Evolutionary conservation across 1,140 invertebrate species (phyloP), one percentile per base, ranked within the genome.

Genomic region (Eubasilissa regina): DNA sequence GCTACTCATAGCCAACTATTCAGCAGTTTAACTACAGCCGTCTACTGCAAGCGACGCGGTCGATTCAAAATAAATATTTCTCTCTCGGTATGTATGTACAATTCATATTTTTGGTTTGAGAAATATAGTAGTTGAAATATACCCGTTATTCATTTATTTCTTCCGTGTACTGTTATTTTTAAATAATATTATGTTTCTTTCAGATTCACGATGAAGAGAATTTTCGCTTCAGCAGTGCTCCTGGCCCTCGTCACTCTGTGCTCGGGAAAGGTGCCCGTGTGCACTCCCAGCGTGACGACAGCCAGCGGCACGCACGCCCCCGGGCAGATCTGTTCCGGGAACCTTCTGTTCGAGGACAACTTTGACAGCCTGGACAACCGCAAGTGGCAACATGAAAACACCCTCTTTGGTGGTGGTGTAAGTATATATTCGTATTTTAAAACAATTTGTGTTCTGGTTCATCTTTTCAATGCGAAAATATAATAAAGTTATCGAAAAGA

Each of bases 311-410:
- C 85, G 4, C 84, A 86, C 74, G 88, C 88, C 0, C 88, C 87
- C 0, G 44, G n/a, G 8, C 85, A 84, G 56, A 82, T 90, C 25
- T 91, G 91, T 81, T 86, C 89, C 0, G 91, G 91, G 9, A 87
- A 87, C 8, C 79, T 94, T 10, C 91, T 94, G 81, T 93, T 94
- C 81, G 86, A 92, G 70, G 93, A 94, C 51, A 88, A 93, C 21
- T 94, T 94, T 84, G 87, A 92, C 48, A 85, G 83, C 17, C 87
- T 94, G 1, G 89, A 93, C 82, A 84, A 91, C 9, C 85, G 90
- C 75, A 91, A 88, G 62, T 94, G 93, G 93, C 88, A 92, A 83
- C 93, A 94, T 84, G 93, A 94, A 85, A 90, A 91, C 60, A 94
- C 93, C 0, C 86, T 93, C n/a, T 86, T 89, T 15, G 93, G 93